Evolutionary conservation across 2,797 vertebrate species (phyloP).

Genomic region (Acrocephalus scirpaceus): DNA sequence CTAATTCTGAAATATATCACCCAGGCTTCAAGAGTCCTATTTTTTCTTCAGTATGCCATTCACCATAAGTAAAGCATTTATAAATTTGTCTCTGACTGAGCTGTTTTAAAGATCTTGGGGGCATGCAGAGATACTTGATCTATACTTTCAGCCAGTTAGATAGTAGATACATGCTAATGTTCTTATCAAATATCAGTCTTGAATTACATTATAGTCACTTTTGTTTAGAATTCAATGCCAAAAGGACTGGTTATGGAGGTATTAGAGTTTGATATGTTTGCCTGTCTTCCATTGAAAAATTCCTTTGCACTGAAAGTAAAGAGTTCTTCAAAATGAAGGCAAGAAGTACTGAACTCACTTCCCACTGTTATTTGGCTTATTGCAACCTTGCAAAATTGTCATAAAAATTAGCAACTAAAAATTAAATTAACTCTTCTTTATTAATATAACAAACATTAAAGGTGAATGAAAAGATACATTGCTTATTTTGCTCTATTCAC

Average conservation of each 20-base stretch:
- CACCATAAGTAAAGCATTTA: not conserved
- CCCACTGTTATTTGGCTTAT: not conserved
- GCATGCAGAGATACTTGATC: not conserved
- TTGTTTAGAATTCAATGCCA: not conserved
- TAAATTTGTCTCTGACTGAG: not conserved
- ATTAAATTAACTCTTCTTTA: not conserved
- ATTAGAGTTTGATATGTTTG: not conserved
- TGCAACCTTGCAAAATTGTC: not conserved
- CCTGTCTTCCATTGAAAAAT: not conserved
- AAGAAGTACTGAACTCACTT: not conserved
- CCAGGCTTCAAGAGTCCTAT: not conserved
- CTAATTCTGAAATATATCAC: not conserved
- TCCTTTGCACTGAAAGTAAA: not conserved
- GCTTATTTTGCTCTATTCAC: not conserved
- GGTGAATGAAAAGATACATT: not conserved
- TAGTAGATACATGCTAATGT: not conserved
- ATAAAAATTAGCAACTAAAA: not conserved
- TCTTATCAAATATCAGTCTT: conserved; percentile 2
- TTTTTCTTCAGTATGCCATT: not conserved
- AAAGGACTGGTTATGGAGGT: not conserved
- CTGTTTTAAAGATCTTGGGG: not conserved
- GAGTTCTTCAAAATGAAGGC: not conserved
- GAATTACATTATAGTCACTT: not conserved
- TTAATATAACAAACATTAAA: not conserved
- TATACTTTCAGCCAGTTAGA: not conserved